Base-by-base conservation (phyloP, 2,888 invertebrate genomes). In the Sarcophaga variegata region DNA sequence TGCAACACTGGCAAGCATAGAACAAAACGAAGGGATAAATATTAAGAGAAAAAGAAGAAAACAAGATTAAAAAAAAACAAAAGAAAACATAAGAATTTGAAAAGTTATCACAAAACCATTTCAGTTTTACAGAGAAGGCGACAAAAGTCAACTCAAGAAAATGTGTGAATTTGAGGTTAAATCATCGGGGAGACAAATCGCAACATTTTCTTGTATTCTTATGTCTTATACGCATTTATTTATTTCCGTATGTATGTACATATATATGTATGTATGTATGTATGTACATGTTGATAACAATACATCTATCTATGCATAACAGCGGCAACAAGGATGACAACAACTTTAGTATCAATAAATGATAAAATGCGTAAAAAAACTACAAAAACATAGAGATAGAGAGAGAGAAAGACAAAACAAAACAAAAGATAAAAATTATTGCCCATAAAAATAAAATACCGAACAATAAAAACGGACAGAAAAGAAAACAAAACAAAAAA, bases 61-160 rank as follows among this genome's bases (percentile, higher is more conserved):
- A 54, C 54, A 54, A 71, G 60, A 80, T 64, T 17, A 47, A 25
- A 14, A 74, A 20, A 63, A 11, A 45, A 47, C 45, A 67, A 47
- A 60, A 10, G 49, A n/a, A 22, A 67, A 45, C 45, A 4, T 6
- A 27, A 66, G 17, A 20, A 10, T 22, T 17, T 14, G 17, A 12
- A 54, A 54, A 54, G 54, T 14, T 54, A 14, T 54, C 4, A 8
- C 37, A 37, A 25, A 69, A 60, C 2, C 4, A 45, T 63, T 20
- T 70, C 49, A 20, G 1, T 59, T 17, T 11, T 20, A 69, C 62
- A 76, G 8, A 12, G 20, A 25, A 88, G 88, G 81, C 79, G 82
- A 89, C 88, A 89, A 90, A 90, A 90, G 90, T 90, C 88, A 91
- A 90, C 89, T 88, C 84, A 85, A 82, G 67, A 76, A 78, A 54